These are phyloP conservation scores for Sparidentex hasta DNA, from an alignment of 2,797 vertebrate species.

Conservation along the genomic window DNA sequence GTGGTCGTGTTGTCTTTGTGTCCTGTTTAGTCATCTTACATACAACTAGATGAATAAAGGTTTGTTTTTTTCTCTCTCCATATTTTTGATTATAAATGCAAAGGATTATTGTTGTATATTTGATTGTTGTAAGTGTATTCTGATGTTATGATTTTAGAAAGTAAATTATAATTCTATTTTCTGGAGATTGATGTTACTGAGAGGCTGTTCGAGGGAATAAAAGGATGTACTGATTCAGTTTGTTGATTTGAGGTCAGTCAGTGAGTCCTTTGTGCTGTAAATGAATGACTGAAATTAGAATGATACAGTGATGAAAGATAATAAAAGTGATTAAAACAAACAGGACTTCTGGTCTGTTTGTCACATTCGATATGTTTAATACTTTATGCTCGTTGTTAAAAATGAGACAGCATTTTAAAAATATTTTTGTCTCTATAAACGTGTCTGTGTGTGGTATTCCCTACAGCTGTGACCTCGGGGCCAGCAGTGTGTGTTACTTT, in stretches of 20 bases:
- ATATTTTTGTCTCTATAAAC: not conserved
- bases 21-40: conserved; percentile 38
- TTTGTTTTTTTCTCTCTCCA: conserved; percentile 41
- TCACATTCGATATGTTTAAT: not conserved
- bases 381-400: too few species aligned
- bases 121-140: conserved; percentile 63
- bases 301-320: conserved; percentile 35
- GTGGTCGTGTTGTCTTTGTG: conserved; percentile 48
- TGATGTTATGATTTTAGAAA: conserved; percentile 72
- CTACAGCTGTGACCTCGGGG: conserved; percentile 51
- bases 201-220: conserved; percentile 33
- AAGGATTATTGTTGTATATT: conserved; percentile 70
- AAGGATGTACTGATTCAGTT: conserved; percentile 31
- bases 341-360: not conserved
- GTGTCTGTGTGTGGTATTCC: conserved; percentile 32
- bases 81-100: conserved; percentile 53
- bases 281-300: conserved; percentile 56
- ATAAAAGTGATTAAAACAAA: conserved; percentile 55
- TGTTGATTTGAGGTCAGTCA: conserved; percentile 29
- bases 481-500: conserved; percentile 66
- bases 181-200: conserved; percentile 51
- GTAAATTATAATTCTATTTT: conserved; percentile 82
- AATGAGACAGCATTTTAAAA: not conserved
- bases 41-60: conserved; percentile 54
- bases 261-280: conserved; percentile 55